Evolutionary conservation across 2,113 vertebrate genomes (phyloP).

Genomic region (Pandion haliaetus): DNA sequence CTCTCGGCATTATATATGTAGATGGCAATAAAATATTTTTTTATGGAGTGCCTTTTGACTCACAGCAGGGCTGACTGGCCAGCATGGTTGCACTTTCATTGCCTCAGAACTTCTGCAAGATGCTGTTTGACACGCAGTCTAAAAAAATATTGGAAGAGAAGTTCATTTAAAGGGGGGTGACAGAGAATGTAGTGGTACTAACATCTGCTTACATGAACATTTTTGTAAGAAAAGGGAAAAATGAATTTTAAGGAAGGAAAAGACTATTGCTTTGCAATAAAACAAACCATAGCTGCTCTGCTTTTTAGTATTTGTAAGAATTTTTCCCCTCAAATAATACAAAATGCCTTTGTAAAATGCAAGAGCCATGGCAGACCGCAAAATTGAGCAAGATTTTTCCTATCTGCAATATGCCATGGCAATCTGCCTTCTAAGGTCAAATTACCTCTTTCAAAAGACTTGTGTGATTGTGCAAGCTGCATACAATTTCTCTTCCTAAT

Average conservation of each 20-base stretch:
- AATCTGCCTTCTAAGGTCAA: background rate
- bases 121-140: background rate
- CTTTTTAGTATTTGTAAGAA: background rate
- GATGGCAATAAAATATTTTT: background rate
- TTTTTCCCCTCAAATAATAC: background rate
- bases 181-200: background rate
- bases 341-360: background rate
- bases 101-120: background rate
- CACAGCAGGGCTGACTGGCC: background rate
- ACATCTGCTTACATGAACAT: background rate
- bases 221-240: background rate
- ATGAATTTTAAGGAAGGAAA: background rate
- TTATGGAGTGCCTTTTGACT: background rate
- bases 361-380: constrained; percentile 6
- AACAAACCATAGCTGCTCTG: background rate
- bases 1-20: background rate
- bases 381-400: constrained; percentile 34
- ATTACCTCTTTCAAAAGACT: constrained; percentile 21
- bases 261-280: background rate
- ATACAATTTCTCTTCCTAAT: background rate
- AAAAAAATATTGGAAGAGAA: background rate
- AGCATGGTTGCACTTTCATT: background rate
- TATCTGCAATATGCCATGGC: background rate
- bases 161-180: background rate
- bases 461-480: background rate